phyloP scores from a whole-genome alignment of 1,140 invertebrate species.

The Grapholita molesta region DNA sequence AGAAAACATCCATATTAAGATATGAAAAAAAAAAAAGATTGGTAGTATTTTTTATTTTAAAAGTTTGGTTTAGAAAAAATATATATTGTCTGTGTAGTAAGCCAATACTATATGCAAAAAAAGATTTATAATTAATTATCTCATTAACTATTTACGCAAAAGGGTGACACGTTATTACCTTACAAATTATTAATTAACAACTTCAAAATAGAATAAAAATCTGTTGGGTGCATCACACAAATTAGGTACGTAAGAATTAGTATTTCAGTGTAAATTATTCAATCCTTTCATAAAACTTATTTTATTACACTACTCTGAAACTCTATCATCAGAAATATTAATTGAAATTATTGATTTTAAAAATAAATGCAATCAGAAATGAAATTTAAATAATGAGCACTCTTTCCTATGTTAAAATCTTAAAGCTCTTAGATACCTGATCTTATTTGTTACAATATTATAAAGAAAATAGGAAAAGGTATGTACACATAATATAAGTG shows the following conservation, averaged over 20 bases:
- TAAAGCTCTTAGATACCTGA: conserved; percentile 68
- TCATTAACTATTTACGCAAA: neutral
- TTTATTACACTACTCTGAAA: neutral
- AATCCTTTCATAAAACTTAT: neutral
- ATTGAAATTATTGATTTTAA: conserved; percentile 6
- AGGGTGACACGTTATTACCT: neutral
- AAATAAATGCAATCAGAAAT: conserved; percentile 46
- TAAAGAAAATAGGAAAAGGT: conserved; percentile 36
- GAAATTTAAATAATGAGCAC: conserved; percentile 64
- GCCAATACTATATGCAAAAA: neutral
- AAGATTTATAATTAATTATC: neutral
- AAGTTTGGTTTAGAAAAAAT: no score
- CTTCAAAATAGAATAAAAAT: neutral
- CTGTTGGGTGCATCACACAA: neutral
- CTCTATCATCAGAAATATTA: neutral
- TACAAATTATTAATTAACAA: neutral
- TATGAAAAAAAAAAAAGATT: neutral
- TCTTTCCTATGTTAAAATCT: conserved; percentile 59
- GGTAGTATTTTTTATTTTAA: no score
- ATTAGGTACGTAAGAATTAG: neutral
- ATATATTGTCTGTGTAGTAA: no score
- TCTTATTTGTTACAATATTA: conserved; percentile 41
- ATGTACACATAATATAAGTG: conserved; percentile 66
- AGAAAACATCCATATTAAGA: neutral
- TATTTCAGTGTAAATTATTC: conserved; percentile 17